Evolutionary conservation across 2,797 vertebrate genomes (phyloP).

Genomic region (Alosa sapidissima): DNA sequence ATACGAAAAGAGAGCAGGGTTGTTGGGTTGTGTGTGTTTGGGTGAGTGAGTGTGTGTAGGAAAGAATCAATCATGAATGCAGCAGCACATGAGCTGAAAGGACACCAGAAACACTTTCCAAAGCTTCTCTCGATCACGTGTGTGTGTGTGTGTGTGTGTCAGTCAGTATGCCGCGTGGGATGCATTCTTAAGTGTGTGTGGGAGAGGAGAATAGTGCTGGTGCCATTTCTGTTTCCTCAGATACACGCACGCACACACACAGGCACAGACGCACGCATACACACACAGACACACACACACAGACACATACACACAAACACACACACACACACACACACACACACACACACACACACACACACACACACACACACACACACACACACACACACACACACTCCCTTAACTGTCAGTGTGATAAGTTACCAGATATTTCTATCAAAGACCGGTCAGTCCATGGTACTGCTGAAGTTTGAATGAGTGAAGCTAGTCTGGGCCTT

Average conservation of each 20-base stretch:
- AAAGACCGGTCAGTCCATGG: neutral
- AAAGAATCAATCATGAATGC: neutral
- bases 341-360: neutral
- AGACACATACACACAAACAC: neutral
- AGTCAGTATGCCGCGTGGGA: neutral
- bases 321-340: neutral
- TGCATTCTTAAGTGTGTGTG: neutral
- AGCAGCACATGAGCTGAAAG: neutral
- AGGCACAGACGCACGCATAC: too few species aligned
- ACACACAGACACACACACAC: neutral
- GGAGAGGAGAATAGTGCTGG: neutral
- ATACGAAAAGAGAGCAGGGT: too few species aligned
- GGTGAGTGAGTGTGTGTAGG: constrained; percentile 30
- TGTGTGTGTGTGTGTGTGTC: constrained; percentile 26
- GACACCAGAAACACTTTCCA: neutral
- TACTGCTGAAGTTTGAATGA: neutral
- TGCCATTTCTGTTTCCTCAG: neutral
- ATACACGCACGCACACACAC: neutral
- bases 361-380: neutral
- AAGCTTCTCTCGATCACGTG: neutral
- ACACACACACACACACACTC: neutral
- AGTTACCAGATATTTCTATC: neutral
- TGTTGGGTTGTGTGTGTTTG: neutral
- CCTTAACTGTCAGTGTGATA: neutral
- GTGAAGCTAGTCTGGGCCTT: neutral